phyloP scores from a whole-genome alignment of 1,140 invertebrate genomes.

The Atopsyche davidsoni region DNA sequence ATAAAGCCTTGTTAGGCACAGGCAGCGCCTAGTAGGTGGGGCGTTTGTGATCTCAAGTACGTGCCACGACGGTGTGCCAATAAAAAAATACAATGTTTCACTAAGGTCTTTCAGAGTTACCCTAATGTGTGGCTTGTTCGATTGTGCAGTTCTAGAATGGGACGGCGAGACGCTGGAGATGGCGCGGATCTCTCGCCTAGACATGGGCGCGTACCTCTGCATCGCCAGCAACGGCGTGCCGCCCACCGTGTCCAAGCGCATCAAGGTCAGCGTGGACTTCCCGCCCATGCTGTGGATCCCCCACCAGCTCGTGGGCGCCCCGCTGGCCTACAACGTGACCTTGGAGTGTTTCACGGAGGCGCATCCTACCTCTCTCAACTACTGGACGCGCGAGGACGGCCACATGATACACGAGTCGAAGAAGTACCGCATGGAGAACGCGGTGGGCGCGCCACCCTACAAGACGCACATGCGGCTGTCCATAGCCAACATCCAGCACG shows the following conservation, averaged over 20 bases:
- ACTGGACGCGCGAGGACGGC: constrained; percentile 82
- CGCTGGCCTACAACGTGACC: constrained; percentile 71
- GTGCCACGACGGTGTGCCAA: too few species aligned
- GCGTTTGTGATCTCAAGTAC: too few species aligned
- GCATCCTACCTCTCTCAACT: constrained; percentile 84
- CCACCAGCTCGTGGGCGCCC: constrained; percentile 81
- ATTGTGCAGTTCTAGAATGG: constrained; percentile 66
- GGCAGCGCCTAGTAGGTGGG: too few species aligned
- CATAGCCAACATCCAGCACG: constrained; percentile 66
- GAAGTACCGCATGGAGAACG: constrained; percentile 73
- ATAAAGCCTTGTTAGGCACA: too few species aligned
- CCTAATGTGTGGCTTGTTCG: constrained; percentile 1
- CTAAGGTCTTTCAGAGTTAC: too few species aligned
- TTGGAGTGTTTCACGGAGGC: constrained; percentile 87
- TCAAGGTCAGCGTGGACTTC: constrained; percentile 91
- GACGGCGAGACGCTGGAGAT: constrained; percentile 80
- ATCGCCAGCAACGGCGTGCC: constrained; percentile 75
- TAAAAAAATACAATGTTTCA: too few species aligned
- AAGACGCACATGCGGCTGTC: constrained; percentile 79
- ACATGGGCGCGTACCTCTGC: constrained; percentile 87
- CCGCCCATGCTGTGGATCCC: constrained; percentile 86
- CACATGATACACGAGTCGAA: constrained; percentile 81
- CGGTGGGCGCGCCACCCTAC: constrained; percentile 62
- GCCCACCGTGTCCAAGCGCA: constrained; percentile 79
- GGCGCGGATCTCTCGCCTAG: constrained; percentile 75